phyloP scores from a whole-genome alignment of 2,888 invertebrate genomes.

The Tiliacea aurago region DNA sequence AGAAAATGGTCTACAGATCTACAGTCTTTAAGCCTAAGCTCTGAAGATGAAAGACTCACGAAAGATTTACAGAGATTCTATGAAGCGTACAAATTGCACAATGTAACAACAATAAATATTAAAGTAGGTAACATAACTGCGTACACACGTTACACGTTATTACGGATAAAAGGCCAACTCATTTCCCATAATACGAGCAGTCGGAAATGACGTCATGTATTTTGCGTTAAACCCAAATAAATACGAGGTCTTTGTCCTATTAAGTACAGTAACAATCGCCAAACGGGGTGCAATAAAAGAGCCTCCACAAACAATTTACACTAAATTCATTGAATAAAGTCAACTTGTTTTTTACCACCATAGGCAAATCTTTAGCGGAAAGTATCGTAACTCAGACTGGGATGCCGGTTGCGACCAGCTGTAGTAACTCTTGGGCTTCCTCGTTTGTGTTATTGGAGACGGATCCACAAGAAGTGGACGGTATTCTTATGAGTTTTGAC shows the following conservation, averaged over 20 bases:
- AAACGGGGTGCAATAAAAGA: slow-evolving; percentile 47
- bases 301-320: too few species aligned
- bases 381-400: too few species aligned
- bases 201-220: slow-evolving; percentile 26
- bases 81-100: not conserved
- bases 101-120: not conserved
- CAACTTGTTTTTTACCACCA: too few species aligned
- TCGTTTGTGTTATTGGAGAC: too few species aligned
- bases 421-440: too few species aligned
- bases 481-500: too few species aligned
- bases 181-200: slow-evolving; percentile 25
- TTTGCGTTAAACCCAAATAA: slow-evolving; percentile 24
- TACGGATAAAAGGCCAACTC: slow-evolving; percentile 15
- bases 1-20: too few species aligned
- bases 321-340: too few species aligned
- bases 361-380: too few species aligned
- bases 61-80: not conserved
- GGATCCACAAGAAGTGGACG: too few species aligned
- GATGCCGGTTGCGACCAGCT: too few species aligned
- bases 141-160: slow-evolving; percentile 2
- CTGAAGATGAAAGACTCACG: not conserved
- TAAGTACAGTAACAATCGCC: slow-evolving; percentile 32
- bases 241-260: slow-evolving; percentile 33
- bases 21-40: too few species aligned
- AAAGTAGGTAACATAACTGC: not conserved